Base-by-base conservation (phyloP, 2,888 invertebrate genomes). In the Dynastes maya region DNA sequence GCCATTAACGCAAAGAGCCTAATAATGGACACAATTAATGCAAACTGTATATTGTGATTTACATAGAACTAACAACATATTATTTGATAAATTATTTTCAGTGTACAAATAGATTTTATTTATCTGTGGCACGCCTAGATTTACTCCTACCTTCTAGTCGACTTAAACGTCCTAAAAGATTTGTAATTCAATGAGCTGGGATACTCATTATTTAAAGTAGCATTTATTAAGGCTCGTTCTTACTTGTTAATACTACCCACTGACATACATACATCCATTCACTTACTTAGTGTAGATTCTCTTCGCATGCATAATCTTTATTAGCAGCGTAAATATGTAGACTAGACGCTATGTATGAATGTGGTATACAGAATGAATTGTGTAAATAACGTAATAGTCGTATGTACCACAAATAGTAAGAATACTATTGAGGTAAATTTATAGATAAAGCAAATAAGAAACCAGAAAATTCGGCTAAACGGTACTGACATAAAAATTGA, bases 211-310 rank as follows among this genome's bases (percentile, higher is more conserved):
- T 72, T 72, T 72, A 72, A 72, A 72, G 55, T 72, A 45, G 16
- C 61, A 29, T 58, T 74, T 49, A 74, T 74, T 74, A 45, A 45
- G 40, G 45, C 61, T 74, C 72, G 40, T 74, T 61, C 61, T 74
- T 58, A 74, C 72, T 74, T 74, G 45, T 74, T 74, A 74, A 63
- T 74, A 55, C 72, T 74, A 63, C 72, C 72, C 72, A 74, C 72
- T 61, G 58, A 22, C 61, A 61, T 27, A 65, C 51, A 74, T 45
- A 27, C 40, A 74, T 74, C 45, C 61, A 16, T 16, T 16, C 16
- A 16, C 16, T 16, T 16, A 40, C 22, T 45, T 40, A 74, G 27
- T 68, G 8, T 27, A 68, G 51, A 68, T 68, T 68, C 13, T 49
- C 6, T 45, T 74, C 22, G 45, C 55, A 58, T 74, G 58, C 72